Percentiles rank a stretch among this genome's conserved stretches.
Conservation (phyloP, 2,113 vertebrate species). For the Sterrhoptilus dennistouni region DNA sequence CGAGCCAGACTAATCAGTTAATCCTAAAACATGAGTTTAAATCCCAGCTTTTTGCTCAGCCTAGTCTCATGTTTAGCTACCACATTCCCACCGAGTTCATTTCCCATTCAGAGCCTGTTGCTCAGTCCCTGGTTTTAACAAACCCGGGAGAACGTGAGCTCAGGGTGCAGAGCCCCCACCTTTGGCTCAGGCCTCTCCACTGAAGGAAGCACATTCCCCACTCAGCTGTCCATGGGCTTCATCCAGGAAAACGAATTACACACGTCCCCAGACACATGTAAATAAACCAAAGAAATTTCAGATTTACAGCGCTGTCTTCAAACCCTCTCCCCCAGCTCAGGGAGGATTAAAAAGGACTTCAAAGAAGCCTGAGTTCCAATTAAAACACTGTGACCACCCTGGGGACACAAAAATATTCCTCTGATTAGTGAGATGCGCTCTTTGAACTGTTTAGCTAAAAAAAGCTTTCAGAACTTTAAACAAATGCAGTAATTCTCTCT, state of each 20-base stretch:
- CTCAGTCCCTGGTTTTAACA: slow-evolving; percentile 24
- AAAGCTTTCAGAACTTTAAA: slow-evolving; percentile 71
- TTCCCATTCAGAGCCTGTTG: not conserved
- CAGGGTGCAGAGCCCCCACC: slow-evolving; percentile 23
- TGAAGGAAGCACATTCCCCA: slow-evolving; percentile 31
- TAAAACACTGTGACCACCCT: slow-evolving; percentile 75
- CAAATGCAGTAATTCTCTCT: slow-evolving; percentile 62
- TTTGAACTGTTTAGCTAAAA: slow-evolving; percentile 77
- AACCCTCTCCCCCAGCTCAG: slow-evolving; percentile 68
- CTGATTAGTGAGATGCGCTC: slow-evolving; percentile 77
- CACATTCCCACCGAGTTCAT: not conserved
- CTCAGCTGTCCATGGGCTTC: slow-evolving; percentile 50
- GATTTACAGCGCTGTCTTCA: slow-evolving; percentile 64
- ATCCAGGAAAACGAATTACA: slow-evolving; percentile 43
- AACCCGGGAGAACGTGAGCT: slow-evolving; percentile 7
- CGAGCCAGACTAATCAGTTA: not conserved
- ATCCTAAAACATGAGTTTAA: not conserved
- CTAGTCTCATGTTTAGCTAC: not conserved
- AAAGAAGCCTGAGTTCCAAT: slow-evolving; percentile 78
- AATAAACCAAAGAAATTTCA: slow-evolving; percentile 78
- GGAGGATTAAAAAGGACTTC: slow-evolving; percentile 79
- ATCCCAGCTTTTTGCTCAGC: not conserved
- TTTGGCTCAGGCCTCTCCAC: slow-evolving; percentile 55
- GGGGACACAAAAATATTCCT: slow-evolving; percentile 71
- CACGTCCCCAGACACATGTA: slow-evolving; percentile 75